A percentile compares a stretch with the other conserved stretches of the same genome.
Evolutionary conservation across 2,888 invertebrate genomes (phyloP).

Genomic region (Trisateles emortualis): DNA sequence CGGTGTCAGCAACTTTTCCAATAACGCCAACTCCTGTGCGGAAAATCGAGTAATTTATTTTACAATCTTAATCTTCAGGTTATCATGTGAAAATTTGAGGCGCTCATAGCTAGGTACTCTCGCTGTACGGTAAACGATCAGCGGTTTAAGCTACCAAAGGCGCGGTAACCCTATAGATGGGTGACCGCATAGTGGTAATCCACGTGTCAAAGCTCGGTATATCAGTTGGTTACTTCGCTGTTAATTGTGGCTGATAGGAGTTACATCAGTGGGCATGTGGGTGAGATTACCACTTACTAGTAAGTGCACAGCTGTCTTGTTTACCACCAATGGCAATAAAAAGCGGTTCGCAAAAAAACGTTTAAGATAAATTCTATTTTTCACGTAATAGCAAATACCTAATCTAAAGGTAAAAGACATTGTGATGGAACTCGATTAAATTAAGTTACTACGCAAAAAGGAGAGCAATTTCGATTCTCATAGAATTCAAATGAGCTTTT

Average conservation of each 20-base stretch:
- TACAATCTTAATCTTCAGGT: conserved; percentile 62
- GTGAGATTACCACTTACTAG: too few relatives aligned
- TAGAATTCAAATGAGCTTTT: conserved; percentile 86
- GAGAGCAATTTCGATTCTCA: conserved; percentile 84
- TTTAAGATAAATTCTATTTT: conserved; percentile 45
- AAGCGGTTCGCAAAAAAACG: conserved; percentile 33
- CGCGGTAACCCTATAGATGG: too few relatives aligned
- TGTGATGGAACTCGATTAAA: conserved; percentile 83
- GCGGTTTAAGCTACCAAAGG: too few relatives aligned
- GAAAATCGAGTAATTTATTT: conserved; percentile 67
- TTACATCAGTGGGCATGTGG: too few relatives aligned
- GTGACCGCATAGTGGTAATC: too few relatives aligned
- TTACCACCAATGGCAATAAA: too few relatives aligned
- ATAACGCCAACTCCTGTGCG: conserved; percentile 60
- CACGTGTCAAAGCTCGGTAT: too few relatives aligned
- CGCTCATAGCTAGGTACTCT: too few relatives aligned
- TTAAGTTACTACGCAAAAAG: conserved; percentile 84
- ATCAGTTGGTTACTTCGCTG: too few relatives aligned
- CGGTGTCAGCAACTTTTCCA: conserved; percentile 58
- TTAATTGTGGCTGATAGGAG: too few relatives aligned
- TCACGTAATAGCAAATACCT: conserved; percentile 61
- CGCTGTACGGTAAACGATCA: too few relatives aligned
- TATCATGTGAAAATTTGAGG: conserved; percentile 43
- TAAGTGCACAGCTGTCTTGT: too few relatives aligned
- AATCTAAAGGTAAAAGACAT: conserved; percentile 77